A percentile compares a stretch with the other conserved stretches of the same genome.
phyloP scores from a whole-genome alignment of 2,888 invertebrate genomes.

The Apeira syringaria region DNA sequence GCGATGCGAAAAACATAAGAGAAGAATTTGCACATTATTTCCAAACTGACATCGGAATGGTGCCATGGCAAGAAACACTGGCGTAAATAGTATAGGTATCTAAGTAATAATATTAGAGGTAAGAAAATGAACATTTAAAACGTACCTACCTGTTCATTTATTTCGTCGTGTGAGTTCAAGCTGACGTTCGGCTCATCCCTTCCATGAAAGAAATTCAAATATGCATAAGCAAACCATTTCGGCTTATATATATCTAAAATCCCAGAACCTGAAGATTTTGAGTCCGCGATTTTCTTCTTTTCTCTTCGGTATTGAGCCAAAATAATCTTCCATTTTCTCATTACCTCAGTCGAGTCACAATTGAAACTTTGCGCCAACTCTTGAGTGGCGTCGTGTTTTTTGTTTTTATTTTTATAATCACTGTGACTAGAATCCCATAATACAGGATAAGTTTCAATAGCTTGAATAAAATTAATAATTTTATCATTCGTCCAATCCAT shows the following conservation, averaged over 20 bases:
- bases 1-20: slow-evolving; percentile 28
- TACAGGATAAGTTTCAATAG: slow-evolving; percentile 27
- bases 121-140: slow-evolving; percentile 4
- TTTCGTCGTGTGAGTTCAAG: slow-evolving; percentile 19
- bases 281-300: slow-evolving; percentile 30
- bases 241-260: slow-evolving; percentile 22
- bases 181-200: slow-evolving; percentile 21
- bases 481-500: slow-evolving; percentile 18
- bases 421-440: slow-evolving; percentile 26
- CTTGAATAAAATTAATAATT: slow-evolving; percentile 27
- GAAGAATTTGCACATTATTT: slow-evolving; percentile 13
- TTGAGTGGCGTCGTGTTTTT: slow-evolving; percentile 25
- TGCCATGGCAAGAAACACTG: slow-evolving; percentile 28
- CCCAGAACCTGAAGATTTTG: slow-evolving; percentile 28
- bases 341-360: slow-evolving; percentile 28
- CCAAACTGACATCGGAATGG: slow-evolving; percentile 28
- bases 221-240: slow-evolving; percentile 29
- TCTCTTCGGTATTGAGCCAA: slow-evolving; percentile 30
- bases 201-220: slow-evolving; percentile 28
- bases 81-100: slow-evolving; percentile 10
- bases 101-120: not conserved
- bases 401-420: slow-evolving; percentile 31
- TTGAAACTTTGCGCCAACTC: slow-evolving; percentile 28
- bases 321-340: slow-evolving; percentile 33
- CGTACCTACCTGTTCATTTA: slow-evolving; percentile 19